Evolutionary conservation across 2,797 vertebrate genomes (phyloP), one percentile per base, ranked within the genome.

Genomic region (Serranus cabrilla): DNA sequence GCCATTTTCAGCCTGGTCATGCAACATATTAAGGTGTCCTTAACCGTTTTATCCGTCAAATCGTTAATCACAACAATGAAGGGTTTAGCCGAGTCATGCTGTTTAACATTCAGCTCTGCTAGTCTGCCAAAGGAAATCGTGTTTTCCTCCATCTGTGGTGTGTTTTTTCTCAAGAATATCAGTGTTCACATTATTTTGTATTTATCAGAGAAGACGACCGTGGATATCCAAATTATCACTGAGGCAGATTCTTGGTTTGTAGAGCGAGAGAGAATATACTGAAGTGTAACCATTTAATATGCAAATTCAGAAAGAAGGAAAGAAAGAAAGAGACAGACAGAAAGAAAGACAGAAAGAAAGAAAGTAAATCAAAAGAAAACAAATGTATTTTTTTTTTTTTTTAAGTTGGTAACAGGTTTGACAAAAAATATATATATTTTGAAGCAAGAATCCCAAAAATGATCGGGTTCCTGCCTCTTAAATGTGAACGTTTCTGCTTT

Each of bases 161-260:
- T 64, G n/a, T 14, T 27, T 25, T 58, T 51, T 21, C n/a, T 62
- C 42, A 46, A 14, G 45, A 75, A 62, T 63, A 67, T 75, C 51
- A 16, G 71, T 42, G 14, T 25, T 72, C 39, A 12, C 14, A 40
- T 61, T 51, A 17, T 20, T 45, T 42, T 54, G 57, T 76, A 16
- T 52, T 52, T 63, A 18, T 34, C 23, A 65, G 49, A 45, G 34
- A 63, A 74, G 3, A 66, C 1, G 6, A 31, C 11, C 1, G 9
- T 37, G 18, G 66, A 21, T 42, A 54, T 58, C 27, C 60, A 62
- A 31, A 68, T 10, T 2, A 47, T 55, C 13, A 20, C 14, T 27
- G 59, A 60, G 59, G 49, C 23, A 21, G 42, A 59, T 71, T 45
- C 4, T 59, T 54, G 49, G 11, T n/a, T 45, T 51, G 9, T 20